Conservation (phyloP, 1,140 invertebrate species). For the Propsilocerus akamusi region DNA sequence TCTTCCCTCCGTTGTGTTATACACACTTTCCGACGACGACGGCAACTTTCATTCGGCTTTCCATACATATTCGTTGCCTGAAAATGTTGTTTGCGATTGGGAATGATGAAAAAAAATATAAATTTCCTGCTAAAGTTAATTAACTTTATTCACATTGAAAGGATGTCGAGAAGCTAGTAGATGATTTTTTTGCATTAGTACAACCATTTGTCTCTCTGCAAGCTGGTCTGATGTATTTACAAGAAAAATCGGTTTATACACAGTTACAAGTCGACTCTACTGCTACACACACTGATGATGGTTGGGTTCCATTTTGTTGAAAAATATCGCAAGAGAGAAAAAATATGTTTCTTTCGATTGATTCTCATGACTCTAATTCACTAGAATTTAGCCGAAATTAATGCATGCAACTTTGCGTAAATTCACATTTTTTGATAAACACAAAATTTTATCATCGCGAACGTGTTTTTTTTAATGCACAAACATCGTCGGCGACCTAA, state of each 20-base stretch:
- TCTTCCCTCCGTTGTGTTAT: too few species aligned
- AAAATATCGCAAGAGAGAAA: conserved; percentile 3
- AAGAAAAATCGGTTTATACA: conserved; percentile 3
- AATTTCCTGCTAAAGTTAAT: too few species aligned
- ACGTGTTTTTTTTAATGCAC: too few species aligned
- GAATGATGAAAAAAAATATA: neutral
- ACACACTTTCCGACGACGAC: conserved; percentile 1
- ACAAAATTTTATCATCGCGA: too few species aligned
- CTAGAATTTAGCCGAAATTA: neutral
- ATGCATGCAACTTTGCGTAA: neutral
- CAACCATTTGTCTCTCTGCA: neutral
- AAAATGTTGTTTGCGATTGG: neutral
- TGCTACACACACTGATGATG: conserved; percentile 1
- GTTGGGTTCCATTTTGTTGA: conserved; percentile 4
- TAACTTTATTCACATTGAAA: too few species aligned
- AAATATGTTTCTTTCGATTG: neutral
- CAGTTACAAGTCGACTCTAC: conserved; percentile 3
- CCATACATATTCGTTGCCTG: neutral
- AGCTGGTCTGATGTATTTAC: neutral
- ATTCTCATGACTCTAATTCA: neutral
- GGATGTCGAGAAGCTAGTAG: too few species aligned
- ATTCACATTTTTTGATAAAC: too few species aligned
- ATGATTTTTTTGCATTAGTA: neutral
- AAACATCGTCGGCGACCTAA: neutral
- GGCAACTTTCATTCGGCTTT: conserved; percentile 2